phyloP scores from a whole-genome alignment of 2,113 vertebrate genomes.

The Gasterosteus nipponicus region DNA sequence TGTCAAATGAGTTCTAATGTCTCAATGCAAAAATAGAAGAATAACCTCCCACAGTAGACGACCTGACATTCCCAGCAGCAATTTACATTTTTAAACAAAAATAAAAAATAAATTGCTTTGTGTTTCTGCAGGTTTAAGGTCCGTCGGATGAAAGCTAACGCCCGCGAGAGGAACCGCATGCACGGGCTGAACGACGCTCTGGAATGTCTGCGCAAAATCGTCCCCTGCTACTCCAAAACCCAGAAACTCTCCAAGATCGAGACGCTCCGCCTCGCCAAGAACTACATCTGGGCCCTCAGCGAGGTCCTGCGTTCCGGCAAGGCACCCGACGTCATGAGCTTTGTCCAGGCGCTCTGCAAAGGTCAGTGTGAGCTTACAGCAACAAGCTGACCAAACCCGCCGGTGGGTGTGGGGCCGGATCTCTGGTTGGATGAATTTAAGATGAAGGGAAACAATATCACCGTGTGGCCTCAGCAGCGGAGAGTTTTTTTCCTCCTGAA shows the following conservation, averaged over 20 bases:
- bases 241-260: conserved; percentile 99
- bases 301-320: conserved; percentile 96
- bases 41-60: too few relatives aligned
- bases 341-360: conserved; percentile 97
- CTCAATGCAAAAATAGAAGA: background rate
- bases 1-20: background rate
- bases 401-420: background rate
- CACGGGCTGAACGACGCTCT: conserved; percentile 96
- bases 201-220: conserved; percentile 97
- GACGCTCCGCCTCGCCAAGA: conserved; percentile 96
- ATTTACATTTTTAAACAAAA: too few relatives aligned
- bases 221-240: conserved; percentile 98
- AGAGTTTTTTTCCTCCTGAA: background rate
- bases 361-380: conserved; percentile 59
- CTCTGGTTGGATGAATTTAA: background rate
- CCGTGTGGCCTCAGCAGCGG: background rate
- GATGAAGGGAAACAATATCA: background rate
- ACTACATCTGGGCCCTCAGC: conserved; percentile 98
- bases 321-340: conserved; percentile 94
- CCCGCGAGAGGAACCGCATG: conserved; percentile 97
- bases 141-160: conserved; percentile 96
- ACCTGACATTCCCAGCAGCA: too few relatives aligned
- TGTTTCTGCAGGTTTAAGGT: conserved; percentile 87
- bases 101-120: background rate
- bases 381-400: background rate